A percentile compares a stretch with the other conserved stretches of the same genome.
These are phyloP conservation scores for Liposcelis brunnea DNA, from an alignment of 2,888 invertebrate species.

Conservation along the genomic window DNA sequence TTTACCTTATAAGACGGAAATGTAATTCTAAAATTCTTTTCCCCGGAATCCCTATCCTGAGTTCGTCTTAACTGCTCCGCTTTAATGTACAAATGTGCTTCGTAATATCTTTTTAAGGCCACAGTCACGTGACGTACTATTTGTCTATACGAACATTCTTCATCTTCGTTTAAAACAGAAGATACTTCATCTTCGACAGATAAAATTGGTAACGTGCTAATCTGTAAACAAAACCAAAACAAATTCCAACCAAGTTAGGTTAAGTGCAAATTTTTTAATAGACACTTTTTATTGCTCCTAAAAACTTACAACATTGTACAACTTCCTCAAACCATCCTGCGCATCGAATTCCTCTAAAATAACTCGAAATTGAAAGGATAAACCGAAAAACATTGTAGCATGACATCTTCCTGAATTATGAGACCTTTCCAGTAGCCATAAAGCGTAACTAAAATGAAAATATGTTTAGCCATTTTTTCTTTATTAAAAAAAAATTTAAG, in stretches of 20 bases:
- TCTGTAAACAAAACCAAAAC: slow-evolving; percentile 27
- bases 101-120: slow-evolving; percentile 76
- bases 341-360: slow-evolving; percentile 88
- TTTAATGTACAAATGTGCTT: slow-evolving; percentile 70
- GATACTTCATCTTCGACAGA: slow-evolving; percentile 47
- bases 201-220: slow-evolving; percentile 71
- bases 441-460: slow-evolving; percentile 58
- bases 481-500: no score
- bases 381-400: slow-evolving; percentile 94
- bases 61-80: slow-evolving; percentile 47
- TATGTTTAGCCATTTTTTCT: no score
- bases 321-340: slow-evolving; percentile 82
- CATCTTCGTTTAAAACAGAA: slow-evolving; percentile 54
- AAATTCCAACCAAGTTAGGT: slow-evolving; percentile 13
- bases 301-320: slow-evolving; percentile 75
- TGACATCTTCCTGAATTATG: slow-evolving; percentile 96
- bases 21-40: no score
- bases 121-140: slow-evolving; percentile 81
- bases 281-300: slow-evolving; percentile 3
- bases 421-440: slow-evolving; percentile 92
- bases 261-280: slow-evolving; percentile 4
- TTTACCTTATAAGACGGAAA: no score
- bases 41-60: no score
- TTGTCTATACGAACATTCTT: slow-evolving; percentile 77
- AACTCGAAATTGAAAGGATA: slow-evolving; percentile 82